Conservation (phyloP, 2,888 invertebrate species). For the Aporophyla nigra region DNA sequence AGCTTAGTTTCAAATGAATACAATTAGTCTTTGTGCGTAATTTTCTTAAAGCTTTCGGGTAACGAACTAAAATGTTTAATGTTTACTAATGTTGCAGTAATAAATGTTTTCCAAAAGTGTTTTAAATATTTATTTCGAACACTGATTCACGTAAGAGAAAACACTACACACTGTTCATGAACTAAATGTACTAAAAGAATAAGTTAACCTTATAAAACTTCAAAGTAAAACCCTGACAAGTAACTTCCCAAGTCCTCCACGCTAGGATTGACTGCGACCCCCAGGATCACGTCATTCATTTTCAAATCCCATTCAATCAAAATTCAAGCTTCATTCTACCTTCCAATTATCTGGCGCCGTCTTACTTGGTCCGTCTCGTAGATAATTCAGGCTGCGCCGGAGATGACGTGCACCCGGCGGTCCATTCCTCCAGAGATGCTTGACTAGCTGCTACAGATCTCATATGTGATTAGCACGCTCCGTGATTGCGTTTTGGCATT, state of each 20-base stretch:
- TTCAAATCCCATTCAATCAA: constrained; percentile 43
- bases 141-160: background rate
- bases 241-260: background rate
- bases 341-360: constrained; percentile 53
- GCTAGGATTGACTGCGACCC: background rate
- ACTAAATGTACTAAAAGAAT: no score
- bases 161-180: no score
- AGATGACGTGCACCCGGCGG: constrained; percentile 41
- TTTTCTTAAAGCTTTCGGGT: constrained; percentile 41
- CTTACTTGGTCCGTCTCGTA: constrained; percentile 46
- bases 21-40: constrained; percentile 52
- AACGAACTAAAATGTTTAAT: constrained; percentile 40
- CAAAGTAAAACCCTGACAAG: no score
- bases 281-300: constrained; percentile 1
- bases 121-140: background rate
- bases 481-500: constrained; percentile 55
- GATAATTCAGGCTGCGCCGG: constrained; percentile 61
- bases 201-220: background rate
- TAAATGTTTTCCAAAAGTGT: constrained; percentile 24
- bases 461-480: constrained; percentile 47
- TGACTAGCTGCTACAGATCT: constrained; percentile 48
- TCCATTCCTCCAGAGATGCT: constrained; percentile 41
- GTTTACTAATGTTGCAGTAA: constrained; percentile 47
- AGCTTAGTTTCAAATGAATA: constrained; percentile 57
- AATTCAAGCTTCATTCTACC: constrained; percentile 40